Evolutionary conservation across 2,113 vertebrate species (phyloP).

Genomic region (Panthera tigris): DNA sequence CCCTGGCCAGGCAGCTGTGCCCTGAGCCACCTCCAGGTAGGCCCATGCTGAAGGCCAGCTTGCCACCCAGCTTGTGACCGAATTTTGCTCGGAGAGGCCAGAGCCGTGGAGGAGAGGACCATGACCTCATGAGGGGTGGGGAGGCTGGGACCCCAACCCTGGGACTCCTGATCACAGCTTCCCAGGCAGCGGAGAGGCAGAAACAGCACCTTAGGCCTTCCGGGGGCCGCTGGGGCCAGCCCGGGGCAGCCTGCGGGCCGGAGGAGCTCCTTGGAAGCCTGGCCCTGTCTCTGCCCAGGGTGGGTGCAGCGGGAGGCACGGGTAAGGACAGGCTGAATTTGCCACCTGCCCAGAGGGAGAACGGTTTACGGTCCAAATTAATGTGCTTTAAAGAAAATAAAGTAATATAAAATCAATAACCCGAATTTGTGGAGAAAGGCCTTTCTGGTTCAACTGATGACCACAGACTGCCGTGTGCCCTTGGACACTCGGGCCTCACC

Average conservation of each 20-base stretch:
- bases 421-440: neutral
- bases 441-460: neutral
- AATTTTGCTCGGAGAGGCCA: neutral
- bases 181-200: neutral
- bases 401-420: neutral
- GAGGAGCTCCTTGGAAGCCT: neutral
- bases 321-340: neutral
- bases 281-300: neutral
- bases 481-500: accelerated
- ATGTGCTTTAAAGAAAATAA: neutral
- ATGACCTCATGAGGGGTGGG: neutral
- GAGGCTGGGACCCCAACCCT: neutral
- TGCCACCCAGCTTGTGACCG: neutral
- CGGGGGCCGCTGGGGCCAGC: neutral
- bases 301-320: neutral
- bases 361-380: neutral
- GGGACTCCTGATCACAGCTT: neutral
- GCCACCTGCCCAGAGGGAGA: neutral
- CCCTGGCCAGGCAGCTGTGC: neutral
- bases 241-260: neutral
- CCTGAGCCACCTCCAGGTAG: accelerated
- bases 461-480: neutral
- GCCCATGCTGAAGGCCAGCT: neutral
- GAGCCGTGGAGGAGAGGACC: neutral
- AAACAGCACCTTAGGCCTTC: neutral